Evolutionary conservation across 2,113 vertebrate species (phyloP).

Genomic region (Notarius lentiginosus): DNA sequence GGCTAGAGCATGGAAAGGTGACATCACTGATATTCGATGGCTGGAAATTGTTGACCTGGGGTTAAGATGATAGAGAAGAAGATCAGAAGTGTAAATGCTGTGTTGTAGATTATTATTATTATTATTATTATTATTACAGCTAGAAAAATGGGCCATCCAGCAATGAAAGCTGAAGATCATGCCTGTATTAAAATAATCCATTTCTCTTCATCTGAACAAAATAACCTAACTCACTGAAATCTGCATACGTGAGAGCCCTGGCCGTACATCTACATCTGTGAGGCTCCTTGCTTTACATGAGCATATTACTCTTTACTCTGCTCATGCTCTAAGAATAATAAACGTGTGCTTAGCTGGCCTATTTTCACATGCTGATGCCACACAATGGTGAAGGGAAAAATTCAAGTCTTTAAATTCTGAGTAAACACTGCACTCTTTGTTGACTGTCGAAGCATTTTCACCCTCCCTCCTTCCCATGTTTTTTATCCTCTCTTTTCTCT

Average conservation of each 20-base stretch:
- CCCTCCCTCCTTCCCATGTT: slow-evolving; percentile 47
- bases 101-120: too few species aligned
- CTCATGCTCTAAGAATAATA: slow-evolving; percentile 77
- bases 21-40: not conserved
- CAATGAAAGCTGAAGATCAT: slow-evolving; percentile 71
- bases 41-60: slow-evolving; percentile 8
- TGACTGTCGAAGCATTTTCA: slow-evolving; percentile 66
- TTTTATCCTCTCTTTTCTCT: slow-evolving; percentile 34
- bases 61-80: slow-evolving; percentile 35
- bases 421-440: slow-evolving; percentile 79
- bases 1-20: not conserved
- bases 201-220: slow-evolving; percentile 56
- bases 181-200: slow-evolving; percentile 74
- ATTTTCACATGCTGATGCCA: slow-evolving; percentile 69
- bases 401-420: slow-evolving; percentile 74
- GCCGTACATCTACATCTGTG: slow-evolving; percentile 59
- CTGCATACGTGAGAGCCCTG: slow-evolving; percentile 45
- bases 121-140: slow-evolving; percentile 61
- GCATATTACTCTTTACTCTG: slow-evolving; percentile 75
- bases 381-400: slow-evolving; percentile 53
- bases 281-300: slow-evolving; percentile 61
- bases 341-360: slow-evolving; percentile 71
- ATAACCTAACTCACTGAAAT: slow-evolving; percentile 64
- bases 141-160: slow-evolving; percentile 75
- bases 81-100: not conserved